Percentiles rank a stretch among this genome's conserved stretches.
Evolutionary conservation across 2,797 vertebrate species (phyloP).

Genomic region (Acanthis flammea): DNA sequence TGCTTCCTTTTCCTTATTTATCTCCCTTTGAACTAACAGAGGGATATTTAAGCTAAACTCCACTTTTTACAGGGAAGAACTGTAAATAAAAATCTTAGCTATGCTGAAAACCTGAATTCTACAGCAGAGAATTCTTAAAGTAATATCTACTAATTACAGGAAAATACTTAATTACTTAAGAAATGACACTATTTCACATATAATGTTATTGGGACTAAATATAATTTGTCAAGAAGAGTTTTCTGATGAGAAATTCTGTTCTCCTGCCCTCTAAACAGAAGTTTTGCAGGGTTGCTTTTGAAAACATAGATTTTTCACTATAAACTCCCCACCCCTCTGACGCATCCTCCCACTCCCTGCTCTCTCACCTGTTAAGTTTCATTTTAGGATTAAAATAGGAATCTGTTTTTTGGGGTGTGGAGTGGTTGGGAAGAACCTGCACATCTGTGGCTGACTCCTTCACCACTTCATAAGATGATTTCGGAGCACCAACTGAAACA

Average conservation of each 20-base stretch:
- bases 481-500: slow-evolving; percentile 64
- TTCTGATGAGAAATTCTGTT: background rate
- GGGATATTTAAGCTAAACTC: background rate
- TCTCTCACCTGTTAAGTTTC: slow-evolving; percentile 92
- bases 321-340: background rate
- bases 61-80: background rate
- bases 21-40: background rate
- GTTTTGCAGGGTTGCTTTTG: background rate
- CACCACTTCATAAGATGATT: slow-evolving; percentile 81
- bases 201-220: background rate
- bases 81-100: background rate
- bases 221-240: background rate
- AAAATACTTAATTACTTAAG: background rate
- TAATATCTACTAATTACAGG: background rate
- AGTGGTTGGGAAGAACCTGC: slow-evolving; percentile 92
- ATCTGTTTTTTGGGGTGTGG: slow-evolving; percentile 91
- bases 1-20: background rate
- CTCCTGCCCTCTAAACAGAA: background rate
- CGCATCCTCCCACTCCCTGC: background rate
- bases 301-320: background rate
- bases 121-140: background rate
- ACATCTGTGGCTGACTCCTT: slow-evolving; percentile 92
- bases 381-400: slow-evolving; percentile 98
- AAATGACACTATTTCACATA: background rate
- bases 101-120: background rate